Evolutionary conservation across 2,888 invertebrate species (phyloP), one percentile per base, ranked within the genome.

Genomic region (Archips xylosteana): DNA sequence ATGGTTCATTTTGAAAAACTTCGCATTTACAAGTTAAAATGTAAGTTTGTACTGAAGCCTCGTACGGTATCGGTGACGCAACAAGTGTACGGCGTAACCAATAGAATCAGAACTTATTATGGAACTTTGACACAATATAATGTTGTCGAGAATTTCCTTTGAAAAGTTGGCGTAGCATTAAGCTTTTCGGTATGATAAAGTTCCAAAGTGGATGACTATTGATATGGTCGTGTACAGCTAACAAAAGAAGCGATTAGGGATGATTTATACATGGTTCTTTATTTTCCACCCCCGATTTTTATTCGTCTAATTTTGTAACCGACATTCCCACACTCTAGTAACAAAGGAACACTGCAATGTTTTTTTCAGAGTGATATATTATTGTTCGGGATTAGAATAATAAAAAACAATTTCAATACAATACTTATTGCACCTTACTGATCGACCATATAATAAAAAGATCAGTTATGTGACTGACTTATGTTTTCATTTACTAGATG

Each of bases 231-330:
- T 12, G 32, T 32, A 87, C 79, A 79, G 78, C 80, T 76, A 90
- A 92, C 89, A 92, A 93, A 89, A 87, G 86, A 76, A 82, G 82
- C 91, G 89, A 92, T 93, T 93, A 93, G 90, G 90, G 90, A 88
- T 93, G 94, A 93, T 94, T 94, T 94, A 93, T 93, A 88, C 83
- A 87, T 86, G 85, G 77, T 80, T 88, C 83, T 89, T 93, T 91
- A 90, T 91, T 92, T 91, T 90, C 89, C 91, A 90, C 92, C 92
- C 92, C 81, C 90, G 76, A 83, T 80, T 86, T 83, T 79, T 80
- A 82, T 85, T 86, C 78, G 81, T 84, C 82, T 84, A 85, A 89
- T 88, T 85, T 86, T 82, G 86, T 90, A 94, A 94, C 92, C 89
- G 92, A 94, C 91, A 92, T 94, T 94, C 94, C 92, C 94, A 94